A percentile compares a stretch with the other conserved stretches of the same genome.
Conservation (phyloP, 2,113 vertebrate genomes). For the Colius striatus region DNA sequence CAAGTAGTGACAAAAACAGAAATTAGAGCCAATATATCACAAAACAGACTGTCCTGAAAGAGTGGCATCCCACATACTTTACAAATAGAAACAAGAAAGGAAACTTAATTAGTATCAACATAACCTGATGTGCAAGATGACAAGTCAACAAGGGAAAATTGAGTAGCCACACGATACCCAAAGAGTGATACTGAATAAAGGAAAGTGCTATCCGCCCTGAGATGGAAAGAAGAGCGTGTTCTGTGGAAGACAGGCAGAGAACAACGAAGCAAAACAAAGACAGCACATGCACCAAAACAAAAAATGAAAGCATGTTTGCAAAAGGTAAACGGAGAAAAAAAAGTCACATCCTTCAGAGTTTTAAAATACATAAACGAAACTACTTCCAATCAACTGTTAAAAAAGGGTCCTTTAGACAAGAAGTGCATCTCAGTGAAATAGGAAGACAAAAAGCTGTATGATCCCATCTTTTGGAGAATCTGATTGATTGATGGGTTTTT, state of each 20-base stretch:
- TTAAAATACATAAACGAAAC: background rate
- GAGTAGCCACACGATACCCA: background rate
- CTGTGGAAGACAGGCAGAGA: background rate
- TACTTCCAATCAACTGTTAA: background rate
- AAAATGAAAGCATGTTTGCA: background rate
- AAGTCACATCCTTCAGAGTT: background rate
- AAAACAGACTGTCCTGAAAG: background rate
- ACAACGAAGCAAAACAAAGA: background rate
- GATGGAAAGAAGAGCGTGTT: background rate
- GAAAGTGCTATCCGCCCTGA: background rate
- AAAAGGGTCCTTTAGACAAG: background rate
- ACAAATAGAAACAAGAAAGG: background rate
- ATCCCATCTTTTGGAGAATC: background rate
- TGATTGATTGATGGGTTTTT: background rate
- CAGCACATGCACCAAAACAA: background rate
- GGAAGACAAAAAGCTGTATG: background rate
- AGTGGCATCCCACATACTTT: background rate
- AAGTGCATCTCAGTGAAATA: background rate
- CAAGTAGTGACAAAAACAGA: background rate
- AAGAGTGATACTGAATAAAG: background rate
- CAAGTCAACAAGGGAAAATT: background rate
- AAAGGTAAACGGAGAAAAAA: background rate
- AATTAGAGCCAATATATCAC: background rate
- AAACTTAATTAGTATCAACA: background rate
- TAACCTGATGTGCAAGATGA: background rate